phyloP scores from a whole-genome alignment of 2,888 invertebrate species.

The Folsomia manolachei region DNA sequence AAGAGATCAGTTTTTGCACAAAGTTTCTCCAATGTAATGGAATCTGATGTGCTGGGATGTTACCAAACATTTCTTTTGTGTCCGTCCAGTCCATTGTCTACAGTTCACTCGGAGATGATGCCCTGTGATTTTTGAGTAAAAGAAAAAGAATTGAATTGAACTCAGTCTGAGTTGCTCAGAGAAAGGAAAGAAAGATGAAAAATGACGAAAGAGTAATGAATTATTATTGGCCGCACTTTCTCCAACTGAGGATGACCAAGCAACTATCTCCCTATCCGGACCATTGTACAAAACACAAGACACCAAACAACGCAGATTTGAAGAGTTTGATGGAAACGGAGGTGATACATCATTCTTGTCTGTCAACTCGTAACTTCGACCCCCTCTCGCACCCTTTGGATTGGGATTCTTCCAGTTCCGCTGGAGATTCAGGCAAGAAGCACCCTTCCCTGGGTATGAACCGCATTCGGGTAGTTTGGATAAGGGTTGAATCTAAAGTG shows the following conservation, averaged over 20 bases:
- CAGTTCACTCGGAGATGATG: too few relatives aligned
- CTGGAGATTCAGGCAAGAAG: neutral
- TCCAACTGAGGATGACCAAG: neutral
- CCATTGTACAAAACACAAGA: too few relatives aligned
- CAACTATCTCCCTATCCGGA: neutral
- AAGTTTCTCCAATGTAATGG: too few relatives aligned
- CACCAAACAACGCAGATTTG: neutral
- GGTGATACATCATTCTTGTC: neutral
- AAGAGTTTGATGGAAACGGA: neutral
- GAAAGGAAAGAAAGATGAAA: neutral
- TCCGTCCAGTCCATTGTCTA: too few relatives aligned
- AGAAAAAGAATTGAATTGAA: too few relatives aligned
- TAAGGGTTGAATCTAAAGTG: neutral
- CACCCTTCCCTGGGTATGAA: neutral
- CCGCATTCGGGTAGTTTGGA: neutral
- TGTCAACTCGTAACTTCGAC: neutral
- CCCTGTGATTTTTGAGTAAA: too few relatives aligned
- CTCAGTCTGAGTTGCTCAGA: too few relatives aligned
- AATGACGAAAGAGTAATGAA: slow-evolving; percentile 1
- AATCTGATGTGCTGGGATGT: too few relatives aligned
- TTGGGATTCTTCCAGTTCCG: neutral
- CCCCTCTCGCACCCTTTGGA: neutral
- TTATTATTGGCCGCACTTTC: neutral
- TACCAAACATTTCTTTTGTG: too few relatives aligned
- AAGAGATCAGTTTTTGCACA: too few relatives aligned